Conservation (phyloP, 2,888 invertebrate genomes). For the Drosophila putrida region DNA sequence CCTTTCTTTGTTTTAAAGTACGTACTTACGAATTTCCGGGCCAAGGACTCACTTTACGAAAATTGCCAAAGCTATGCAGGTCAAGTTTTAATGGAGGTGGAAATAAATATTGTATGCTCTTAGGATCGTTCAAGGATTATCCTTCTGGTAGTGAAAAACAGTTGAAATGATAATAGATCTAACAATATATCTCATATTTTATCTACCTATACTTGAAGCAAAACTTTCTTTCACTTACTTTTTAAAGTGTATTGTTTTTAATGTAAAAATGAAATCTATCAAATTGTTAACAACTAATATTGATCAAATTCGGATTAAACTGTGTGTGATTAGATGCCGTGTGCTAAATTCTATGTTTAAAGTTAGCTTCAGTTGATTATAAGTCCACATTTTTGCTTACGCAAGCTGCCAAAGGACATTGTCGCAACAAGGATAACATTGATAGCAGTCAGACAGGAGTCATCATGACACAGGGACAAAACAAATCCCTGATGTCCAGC, state of each 20-base stretch:
- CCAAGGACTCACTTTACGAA: slow-evolving; percentile 9
- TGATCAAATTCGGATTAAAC: not conserved
- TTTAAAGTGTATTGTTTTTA: not conserved
- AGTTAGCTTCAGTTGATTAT: slow-evolving; percentile 6
- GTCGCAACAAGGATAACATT: slow-evolving; percentile 16
- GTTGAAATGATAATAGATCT: not conserved
- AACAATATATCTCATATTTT: too few species aligned
- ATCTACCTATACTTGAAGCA: not conserved
- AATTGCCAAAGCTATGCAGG: slow-evolving; percentile 6
- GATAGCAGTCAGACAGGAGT: not conserved
- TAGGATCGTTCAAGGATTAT: not conserved
- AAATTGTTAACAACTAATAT: not conserved
- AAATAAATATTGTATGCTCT: slow-evolving; percentile 1
- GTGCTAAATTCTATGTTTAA: slow-evolving; percentile 29
- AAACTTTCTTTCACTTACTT: not conserved
- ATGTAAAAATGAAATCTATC: not conserved
- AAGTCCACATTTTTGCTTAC: slow-evolving; percentile 66
- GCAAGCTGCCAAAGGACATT: slow-evolving; percentile 60
- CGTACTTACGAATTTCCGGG: not conserved
- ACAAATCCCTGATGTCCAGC: not conserved
- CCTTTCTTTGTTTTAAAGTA: slow-evolving; percentile 19
- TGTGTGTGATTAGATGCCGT: not conserved
- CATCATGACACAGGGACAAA: not conserved
- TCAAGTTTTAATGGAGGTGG: not conserved
- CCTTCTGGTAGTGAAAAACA: not conserved